Percentiles rank a stretch among this genome's conserved stretches.
Conservation (phyloP, 2,888 invertebrate genomes). For the Dryocosmus kuriphilus region DNA sequence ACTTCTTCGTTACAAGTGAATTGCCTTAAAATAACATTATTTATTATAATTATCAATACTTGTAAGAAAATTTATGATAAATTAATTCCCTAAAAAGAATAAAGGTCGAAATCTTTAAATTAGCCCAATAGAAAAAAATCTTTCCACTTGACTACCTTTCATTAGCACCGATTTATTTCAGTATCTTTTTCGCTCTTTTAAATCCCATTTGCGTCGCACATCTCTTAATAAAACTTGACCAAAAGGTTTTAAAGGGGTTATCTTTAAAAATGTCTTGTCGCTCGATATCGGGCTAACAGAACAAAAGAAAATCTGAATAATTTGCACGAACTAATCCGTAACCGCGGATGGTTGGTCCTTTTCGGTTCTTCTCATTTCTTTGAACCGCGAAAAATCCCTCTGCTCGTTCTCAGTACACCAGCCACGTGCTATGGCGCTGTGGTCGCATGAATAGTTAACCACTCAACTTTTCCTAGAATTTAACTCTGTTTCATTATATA, state of each 20-base stretch:
- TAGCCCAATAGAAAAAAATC: not conserved
- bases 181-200: not conserved
- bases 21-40: too few relatives aligned
- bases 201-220: not conserved
- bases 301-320: slow-evolving; percentile 33
- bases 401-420: slow-evolving; percentile 22
- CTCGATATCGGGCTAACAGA: not conserved
- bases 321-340: slow-evolving; percentile 27
- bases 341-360: slow-evolving; percentile 23
- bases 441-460: slow-evolving; percentile 71
- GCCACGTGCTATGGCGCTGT: slow-evolving; percentile 36
- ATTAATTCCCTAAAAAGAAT: too few relatives aligned
- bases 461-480: slow-evolving; percentile 67
- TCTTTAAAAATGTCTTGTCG: slow-evolving; percentile 7
- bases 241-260: not conserved
- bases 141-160: not conserved
- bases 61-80: too few relatives aligned
- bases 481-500: slow-evolving; percentile 24
- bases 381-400: slow-evolving; percentile 39
- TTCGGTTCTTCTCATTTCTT: slow-evolving; percentile 27
- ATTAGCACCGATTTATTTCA: not conserved
- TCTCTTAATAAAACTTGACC: not conserved
- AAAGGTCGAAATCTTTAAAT: not conserved
- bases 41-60: too few relatives aligned
- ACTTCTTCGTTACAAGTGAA: too few relatives aligned